Evolutionary conservation across 2,113 vertebrate species (phyloP), one percentile per base, ranked within the genome.

Genomic region (Nycticryphes semicollaris): DNA sequence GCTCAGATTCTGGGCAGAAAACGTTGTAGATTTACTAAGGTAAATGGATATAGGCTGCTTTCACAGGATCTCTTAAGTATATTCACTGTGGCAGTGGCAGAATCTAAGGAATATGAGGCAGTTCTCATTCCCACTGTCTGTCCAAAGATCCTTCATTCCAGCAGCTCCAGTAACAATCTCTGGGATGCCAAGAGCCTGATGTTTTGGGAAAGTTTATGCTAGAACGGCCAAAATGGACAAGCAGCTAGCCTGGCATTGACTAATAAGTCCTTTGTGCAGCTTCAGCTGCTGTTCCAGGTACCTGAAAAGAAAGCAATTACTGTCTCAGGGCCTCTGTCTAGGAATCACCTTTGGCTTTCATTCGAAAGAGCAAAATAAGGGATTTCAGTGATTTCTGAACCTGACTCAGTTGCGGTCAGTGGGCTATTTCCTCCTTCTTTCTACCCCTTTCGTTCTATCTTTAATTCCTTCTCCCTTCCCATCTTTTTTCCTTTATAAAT

Each of bases 261-360:
- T n/a, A 89, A 47, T 25, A 76, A 92, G 75, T 35, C 39, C 66
- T 93, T 92, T 87, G 87, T 43, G 13, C 66, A 69, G 84, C 86
- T 43, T 56, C 86, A 84, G 70, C 62, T 69, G 33, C 33, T 13
- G 43, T 21, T 92, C 35, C 94, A 94, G 80, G 39, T 87, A 84
- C 80, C 66, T 82, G 94, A 51, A 84, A 96, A 92, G 70, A 83
- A 91, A 87, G 80, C 62, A 45, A 43, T 41, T 28, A 30, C 94
- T 91, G 77, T 89, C 81, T 73, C 48, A 54, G 59, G n/a, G 35
- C 70, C 77, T 96, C 96, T 95, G 84, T 91, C 94, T 89, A 96
- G 94, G 96, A 96, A 93, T 66, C 74, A 88, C 67, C 81, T 89
- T 63, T 91, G 70, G 70, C 81, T 94, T 87, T 66, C 45, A 25